phyloP scores from a whole-genome alignment of 2,888 invertebrate species.

The Auanema freiburgensis region DNA sequence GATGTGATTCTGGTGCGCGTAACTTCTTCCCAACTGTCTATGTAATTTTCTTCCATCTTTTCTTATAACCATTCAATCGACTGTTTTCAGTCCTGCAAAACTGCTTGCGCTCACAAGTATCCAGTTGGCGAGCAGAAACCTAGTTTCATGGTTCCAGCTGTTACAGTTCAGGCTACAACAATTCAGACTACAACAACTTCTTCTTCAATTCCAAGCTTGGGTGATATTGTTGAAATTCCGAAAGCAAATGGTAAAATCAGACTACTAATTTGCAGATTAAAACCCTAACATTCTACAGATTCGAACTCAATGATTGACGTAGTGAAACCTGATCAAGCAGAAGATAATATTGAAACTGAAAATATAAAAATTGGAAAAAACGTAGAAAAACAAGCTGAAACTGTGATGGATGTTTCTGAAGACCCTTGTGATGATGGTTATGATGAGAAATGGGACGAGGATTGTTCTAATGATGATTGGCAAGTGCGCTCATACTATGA shows the following conservation, averaged over 20 bases:
- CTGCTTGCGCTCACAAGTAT: conserved; percentile 20
- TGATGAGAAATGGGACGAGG: conserved; percentile 44
- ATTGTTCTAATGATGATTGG: conserved; percentile 41
- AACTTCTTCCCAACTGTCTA: conserved; percentile 42
- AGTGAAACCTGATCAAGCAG: background rate
- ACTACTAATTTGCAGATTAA: no score
- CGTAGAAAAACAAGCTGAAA: background rate
- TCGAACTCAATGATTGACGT: conserved; percentile 1
- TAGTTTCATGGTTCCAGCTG: conserved; percentile 9
- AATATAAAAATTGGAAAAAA: no score
- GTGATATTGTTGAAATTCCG: no score
- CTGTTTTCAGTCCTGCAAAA: conserved; percentile 17
- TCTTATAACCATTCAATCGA: no score
- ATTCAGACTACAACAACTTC: conserved; percentile 6
- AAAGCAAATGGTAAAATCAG: no score
- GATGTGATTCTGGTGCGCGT: conserved; percentile 43
- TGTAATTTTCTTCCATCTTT: no score
- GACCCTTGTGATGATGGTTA: conserved; percentile 44
- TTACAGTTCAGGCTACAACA: conserved; percentile 11
- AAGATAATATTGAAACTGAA: no score
- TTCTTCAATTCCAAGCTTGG: no score
- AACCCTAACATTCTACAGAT: no score
- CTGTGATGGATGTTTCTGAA: background rate
- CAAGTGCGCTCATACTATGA: conserved; percentile 22
- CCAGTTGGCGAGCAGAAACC: conserved; percentile 1